These are phyloP conservation scores for Pharmacophagus antenor DNA, from an alignment of 2,888 invertebrate genomes.

Conservation along the genomic window DNA sequence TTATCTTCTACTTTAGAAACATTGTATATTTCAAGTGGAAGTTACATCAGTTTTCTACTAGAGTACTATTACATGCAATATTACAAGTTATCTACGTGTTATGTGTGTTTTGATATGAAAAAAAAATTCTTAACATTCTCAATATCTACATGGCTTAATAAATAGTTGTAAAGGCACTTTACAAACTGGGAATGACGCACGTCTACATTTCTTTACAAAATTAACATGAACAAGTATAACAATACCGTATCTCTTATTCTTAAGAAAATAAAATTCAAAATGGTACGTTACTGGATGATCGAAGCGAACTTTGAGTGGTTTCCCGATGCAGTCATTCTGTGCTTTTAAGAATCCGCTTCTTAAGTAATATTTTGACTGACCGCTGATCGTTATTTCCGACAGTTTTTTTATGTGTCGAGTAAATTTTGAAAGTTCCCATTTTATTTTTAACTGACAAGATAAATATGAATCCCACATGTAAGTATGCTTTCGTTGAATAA, in stretches of 20 bases:
- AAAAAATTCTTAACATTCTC: constrained; percentile 40
- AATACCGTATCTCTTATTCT: not conserved
- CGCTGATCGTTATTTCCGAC: constrained; percentile 26
- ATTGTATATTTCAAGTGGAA: constrained; percentile 13
- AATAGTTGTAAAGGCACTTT: constrained; percentile 45
- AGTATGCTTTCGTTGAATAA: not conserved
- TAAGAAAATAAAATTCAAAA: constrained; percentile 12
- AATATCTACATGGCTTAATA: constrained; percentile 47
- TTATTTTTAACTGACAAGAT: constrained; percentile 15
- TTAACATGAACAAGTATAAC: constrained; percentile 18
- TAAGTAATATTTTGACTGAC: constrained; percentile 26
- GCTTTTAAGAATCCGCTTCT: constrained; percentile 30
- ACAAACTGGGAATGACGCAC: constrained; percentile 38
- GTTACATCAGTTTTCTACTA: constrained; percentile 24
- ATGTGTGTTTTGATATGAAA: constrained; percentile 11
- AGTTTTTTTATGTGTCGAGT: constrained; percentile 21
- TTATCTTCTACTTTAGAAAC: constrained; percentile 13
- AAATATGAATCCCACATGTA: not conserved
- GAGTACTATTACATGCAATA: constrained; percentile 16
- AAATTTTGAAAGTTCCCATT: constrained; percentile 20
- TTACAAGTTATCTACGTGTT: constrained; percentile 20
- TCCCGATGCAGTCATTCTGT: constrained; percentile 20
- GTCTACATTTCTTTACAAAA: constrained; percentile 31
- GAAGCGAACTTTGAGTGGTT: constrained; percentile 4
- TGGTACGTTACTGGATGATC: constrained; percentile 6